Evolutionary conservation across 2,113 vertebrate species (phyloP), one percentile per base, ranked within the genome.

Genomic region (Saguinus imperator): DNA sequence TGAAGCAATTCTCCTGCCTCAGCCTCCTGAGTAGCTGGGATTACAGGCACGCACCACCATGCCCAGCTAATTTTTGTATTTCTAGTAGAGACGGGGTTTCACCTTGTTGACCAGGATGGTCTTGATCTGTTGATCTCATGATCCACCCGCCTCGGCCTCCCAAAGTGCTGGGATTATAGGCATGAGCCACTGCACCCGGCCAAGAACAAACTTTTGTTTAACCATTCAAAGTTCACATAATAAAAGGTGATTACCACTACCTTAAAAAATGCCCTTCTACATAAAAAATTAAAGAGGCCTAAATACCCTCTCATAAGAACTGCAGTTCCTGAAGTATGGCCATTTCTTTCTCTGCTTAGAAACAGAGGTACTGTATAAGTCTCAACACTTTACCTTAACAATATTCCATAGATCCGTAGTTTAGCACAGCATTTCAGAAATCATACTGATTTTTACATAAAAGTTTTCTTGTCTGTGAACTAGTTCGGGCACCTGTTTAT

Each of bases 181-280:
- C 37, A 3, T 40, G 37, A 40, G 37, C 37, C 37, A 40, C 37
- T 40, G 37, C 37, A 40, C 37, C 37, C 37, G 37, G 37, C 37
- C 68, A 94, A 89, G 95, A 94, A 68, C 87, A 52, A 52, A 52
- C 21, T 91, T 93, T 82, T 75, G 72, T 97, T 81, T 97, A 95
- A 84, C 85, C 89, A 95, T 87, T 98, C 81, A 93, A 72, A 90
- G 95, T 95, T 97, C 87, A 97, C 50, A 87, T 84, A 96, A 90
- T 92, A 88, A 91, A 96, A 89, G 85, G 95, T 91, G 75, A 94
- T 95, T 82, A 95, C n/a, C 87, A 95, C 64, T 86, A 70, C 93
- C 55, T 97, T 84, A 85, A 79, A 94, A 52, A 81, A 96, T 94
- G 92, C 89, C 75, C 79, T 87, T 84, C 72, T 89, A 91, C 76